Percentiles rank a stretch among this genome's conserved stretches.
These are phyloP conservation scores for Bicyclus anynana DNA, from an alignment of 1,140 invertebrate genomes.

Conservation along the genomic window DNA sequence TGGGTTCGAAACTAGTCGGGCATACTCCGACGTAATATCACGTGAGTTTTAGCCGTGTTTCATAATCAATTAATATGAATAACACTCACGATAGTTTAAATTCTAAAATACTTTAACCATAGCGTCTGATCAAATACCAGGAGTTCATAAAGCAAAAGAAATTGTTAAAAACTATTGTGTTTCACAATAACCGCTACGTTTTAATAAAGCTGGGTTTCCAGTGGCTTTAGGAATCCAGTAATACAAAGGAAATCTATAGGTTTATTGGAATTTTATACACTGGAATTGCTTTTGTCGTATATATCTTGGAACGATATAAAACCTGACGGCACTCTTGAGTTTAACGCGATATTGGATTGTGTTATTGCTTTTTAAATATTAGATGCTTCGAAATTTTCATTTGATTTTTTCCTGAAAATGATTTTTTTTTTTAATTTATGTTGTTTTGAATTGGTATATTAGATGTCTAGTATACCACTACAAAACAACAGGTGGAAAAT, in stretches of 20 bases:
- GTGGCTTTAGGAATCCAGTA: conserved; percentile 6
- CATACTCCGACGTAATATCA: no score
- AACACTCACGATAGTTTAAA: no score
- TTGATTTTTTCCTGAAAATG: neutral
- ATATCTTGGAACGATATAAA: conserved; percentile 5
- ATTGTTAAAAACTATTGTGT: conserved; percentile 1
- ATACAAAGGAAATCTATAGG: conserved; percentile 7
- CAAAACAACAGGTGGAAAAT: no score
- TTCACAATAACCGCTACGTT: neutral
- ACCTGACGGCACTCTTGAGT: conserved; percentile 7
- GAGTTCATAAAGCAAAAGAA: neutral
- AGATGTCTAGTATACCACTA: no score
- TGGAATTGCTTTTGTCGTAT: conserved; percentile 11
- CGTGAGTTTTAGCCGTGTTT: no score
- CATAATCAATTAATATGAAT: no score
- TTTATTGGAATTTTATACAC: conserved; percentile 10
- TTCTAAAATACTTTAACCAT: no score
- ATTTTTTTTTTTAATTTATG: no score
- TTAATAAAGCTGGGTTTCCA: conserved; percentile 5
- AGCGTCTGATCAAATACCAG: neutral
- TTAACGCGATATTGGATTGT: conserved; percentile 5
- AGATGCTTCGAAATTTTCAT: neutral
- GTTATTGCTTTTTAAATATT: conserved; percentile 6
- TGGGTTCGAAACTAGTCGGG: no score
- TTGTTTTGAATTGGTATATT: no score